Percentiles rank a stretch among this genome's conserved stretches.
phyloP scores from a whole-genome alignment of 1,140 invertebrate genomes.

The Nebria ingens region DNA sequence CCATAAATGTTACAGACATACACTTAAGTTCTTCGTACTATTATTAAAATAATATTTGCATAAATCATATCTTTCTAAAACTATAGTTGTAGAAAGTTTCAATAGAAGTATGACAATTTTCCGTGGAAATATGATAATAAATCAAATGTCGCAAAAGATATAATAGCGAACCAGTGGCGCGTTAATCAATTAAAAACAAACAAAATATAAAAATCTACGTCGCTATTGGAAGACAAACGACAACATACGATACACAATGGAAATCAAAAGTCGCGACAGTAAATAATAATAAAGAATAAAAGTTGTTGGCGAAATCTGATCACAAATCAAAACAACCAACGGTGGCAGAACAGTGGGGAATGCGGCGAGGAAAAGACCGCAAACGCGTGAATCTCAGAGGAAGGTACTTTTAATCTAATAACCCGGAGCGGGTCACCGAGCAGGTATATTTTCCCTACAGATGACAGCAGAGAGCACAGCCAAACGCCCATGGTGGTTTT shows the following conservation, averaged over 20 bases:
- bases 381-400: not conserved
- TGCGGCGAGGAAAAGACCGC: not conserved
- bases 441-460: not conserved
- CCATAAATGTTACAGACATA: no score
- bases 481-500: no score
- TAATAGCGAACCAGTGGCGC: not conserved
- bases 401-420: conserved; percentile 7
- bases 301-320: not conserved
- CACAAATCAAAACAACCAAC: conserved; percentile 2
- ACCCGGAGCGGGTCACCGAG: not conserved
- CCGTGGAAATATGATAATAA: no score
- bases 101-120: no score
- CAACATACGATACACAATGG: conserved; percentile 1
- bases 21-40: no score
- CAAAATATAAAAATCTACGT: no score
- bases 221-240: not conserved
- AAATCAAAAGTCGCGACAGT: conserved; percentile 8
- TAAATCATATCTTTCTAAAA: no score
- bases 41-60: no score
- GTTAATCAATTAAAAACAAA: conserved; percentile 5
- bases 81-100: no score
- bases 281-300: conserved; percentile 8
- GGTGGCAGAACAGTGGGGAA: not conserved
- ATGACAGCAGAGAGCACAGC: no score
- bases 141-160: no score